Base-by-base conservation (phyloP, 2,888 invertebrate genomes). In the Dascillus cervinus region DNA sequence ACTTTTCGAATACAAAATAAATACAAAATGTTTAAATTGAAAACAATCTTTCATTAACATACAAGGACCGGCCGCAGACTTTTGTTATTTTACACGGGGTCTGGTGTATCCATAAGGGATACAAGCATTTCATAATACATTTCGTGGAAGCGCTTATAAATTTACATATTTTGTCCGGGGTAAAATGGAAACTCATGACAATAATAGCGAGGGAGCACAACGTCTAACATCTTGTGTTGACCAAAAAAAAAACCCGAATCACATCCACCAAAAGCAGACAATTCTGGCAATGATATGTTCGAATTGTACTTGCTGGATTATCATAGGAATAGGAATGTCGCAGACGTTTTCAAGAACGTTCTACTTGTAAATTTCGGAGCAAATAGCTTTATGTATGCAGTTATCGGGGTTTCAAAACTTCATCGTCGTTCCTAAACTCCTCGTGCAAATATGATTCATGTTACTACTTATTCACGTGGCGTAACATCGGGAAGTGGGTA, bases 271-370 rank as follows among this genome's bases (percentile, higher is more conserved):
- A n/a, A n/a, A n/a, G 21, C 21, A 15, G 22, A 26, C 30, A 15
- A 26, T 26, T 29, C 29, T 9, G 23, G 26, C 31, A 30, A 41
- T 39, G 36, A 38, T 37, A 41, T 44, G 41, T 34, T 39, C 35
- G 25, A 33, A 34, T 29, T 33, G 35, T 36, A 39, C 14, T 28
- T 32, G n/a, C 11, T 15, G 31, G 40, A 49, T 47, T 49, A 44
- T 33, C 44, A 44, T 44, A 39, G 41, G 43, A 49, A 49, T 43
- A 41, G 46, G n/a, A 37, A 44, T 44, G 46, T 44, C 43, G 35
- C n/a, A n/a, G 42, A 32, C 44, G 34, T 39, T 46, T 47, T 43
- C 45, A 41, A 39, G 37, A 36, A 41, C 36, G 39, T n/a, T n/a
- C n/a, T n/a, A n/a, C n/a, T 43, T 41, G 44, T 43, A 44, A 43